Conservation (phyloP, 1,140 invertebrate species). For the Sinonovacula constricta region DNA sequence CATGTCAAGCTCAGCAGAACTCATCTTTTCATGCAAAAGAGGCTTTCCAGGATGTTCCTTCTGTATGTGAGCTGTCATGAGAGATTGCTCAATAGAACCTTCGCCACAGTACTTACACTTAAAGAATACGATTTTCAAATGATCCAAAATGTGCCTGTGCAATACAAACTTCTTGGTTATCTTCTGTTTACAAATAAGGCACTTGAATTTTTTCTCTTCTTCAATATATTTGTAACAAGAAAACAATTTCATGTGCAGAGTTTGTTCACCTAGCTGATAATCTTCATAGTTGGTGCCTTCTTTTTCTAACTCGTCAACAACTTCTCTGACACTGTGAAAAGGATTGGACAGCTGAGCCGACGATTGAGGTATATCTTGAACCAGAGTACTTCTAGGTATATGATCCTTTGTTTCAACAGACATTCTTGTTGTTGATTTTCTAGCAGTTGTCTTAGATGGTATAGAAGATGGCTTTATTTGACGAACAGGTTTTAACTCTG, state of each 20-base stretch:
- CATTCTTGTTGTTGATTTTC: slow-evolving; percentile 31
- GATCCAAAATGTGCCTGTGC: slow-evolving; percentile 44
- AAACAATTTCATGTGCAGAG: slow-evolving; percentile 22
- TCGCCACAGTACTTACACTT: slow-evolving; percentile 40
- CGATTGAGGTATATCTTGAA: slow-evolving; percentile 13
- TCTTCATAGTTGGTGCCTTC: slow-evolving; percentile 2
- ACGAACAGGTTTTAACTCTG: slow-evolving; percentile 34
- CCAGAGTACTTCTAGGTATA: neutral
- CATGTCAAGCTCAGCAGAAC: neutral
- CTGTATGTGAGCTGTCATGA: slow-evolving; percentile 42
- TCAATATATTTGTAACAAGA: slow-evolving; percentile 27
- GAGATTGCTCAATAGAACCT: slow-evolving; percentile 39
- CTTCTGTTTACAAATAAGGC: slow-evolving; percentile 42
- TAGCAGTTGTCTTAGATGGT: slow-evolving; percentile 28
- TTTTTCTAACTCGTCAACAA: neutral
- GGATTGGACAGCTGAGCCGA: slow-evolving; percentile 11
- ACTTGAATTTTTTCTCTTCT: slow-evolving; percentile 30
- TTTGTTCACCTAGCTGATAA: slow-evolving; percentile 41
- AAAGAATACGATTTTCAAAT: slow-evolving; percentile 47
- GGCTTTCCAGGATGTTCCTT: slow-evolving; percentile 19
- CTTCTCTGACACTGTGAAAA: slow-evolving; percentile 36
- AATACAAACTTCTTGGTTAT: slow-evolving; percentile 50
- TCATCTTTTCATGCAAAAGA: slow-evolving; percentile 11
- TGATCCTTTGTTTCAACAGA: neutral
- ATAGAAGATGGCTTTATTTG: neutral